Evolutionary conservation across 2,888 invertebrate genomes (phyloP).

Genomic region (Dione vanillae): DNA sequence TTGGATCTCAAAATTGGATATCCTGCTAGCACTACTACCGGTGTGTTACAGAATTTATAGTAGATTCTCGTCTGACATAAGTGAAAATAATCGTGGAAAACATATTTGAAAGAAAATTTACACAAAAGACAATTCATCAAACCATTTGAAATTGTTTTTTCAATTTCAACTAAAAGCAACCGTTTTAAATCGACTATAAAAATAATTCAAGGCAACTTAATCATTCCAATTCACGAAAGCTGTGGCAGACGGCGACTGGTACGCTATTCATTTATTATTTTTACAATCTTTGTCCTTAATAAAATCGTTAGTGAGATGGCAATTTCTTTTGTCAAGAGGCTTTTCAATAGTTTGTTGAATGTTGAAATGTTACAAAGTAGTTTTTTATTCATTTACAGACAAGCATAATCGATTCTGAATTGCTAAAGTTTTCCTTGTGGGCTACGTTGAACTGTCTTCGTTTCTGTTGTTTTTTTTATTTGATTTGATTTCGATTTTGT

Average conservation of each 20-base stretch:
- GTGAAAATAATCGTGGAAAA: not conserved
- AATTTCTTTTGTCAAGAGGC: conserved; percentile 14
- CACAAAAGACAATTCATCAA: not conserved
- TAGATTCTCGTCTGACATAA: not conserved
- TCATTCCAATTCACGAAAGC: conserved; percentile 38
- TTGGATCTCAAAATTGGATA: conserved; percentile 29
- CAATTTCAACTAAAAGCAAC: conserved; percentile 19
- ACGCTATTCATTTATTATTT: conserved; percentile 48
- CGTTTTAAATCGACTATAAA: conserved; percentile 27
- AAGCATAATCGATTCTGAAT: conserved; percentile 19
- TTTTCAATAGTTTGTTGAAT: conserved; percentile 16
- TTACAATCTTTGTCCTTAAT: conserved; percentile 31
- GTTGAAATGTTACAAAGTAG: conserved; percentile 22
- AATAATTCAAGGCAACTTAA: conserved; percentile 28
- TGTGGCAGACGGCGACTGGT: conserved; percentile 47
- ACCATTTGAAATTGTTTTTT: conserved; percentile 16
- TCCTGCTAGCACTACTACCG: conserved; percentile 7
- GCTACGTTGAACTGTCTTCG: not conserved
- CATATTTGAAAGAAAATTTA: conserved; percentile 2
- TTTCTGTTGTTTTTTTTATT: not conserved
- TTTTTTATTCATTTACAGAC: conserved; percentile 22
- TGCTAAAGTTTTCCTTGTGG: conserved; percentile 3
- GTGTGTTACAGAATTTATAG: conserved; percentile 15
- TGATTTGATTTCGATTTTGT: not conserved
- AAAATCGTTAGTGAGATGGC: conserved; percentile 35